phyloP scores from a whole-genome alignment of 2,797 vertebrate species.

The Harpagifer antarcticus region DNA sequence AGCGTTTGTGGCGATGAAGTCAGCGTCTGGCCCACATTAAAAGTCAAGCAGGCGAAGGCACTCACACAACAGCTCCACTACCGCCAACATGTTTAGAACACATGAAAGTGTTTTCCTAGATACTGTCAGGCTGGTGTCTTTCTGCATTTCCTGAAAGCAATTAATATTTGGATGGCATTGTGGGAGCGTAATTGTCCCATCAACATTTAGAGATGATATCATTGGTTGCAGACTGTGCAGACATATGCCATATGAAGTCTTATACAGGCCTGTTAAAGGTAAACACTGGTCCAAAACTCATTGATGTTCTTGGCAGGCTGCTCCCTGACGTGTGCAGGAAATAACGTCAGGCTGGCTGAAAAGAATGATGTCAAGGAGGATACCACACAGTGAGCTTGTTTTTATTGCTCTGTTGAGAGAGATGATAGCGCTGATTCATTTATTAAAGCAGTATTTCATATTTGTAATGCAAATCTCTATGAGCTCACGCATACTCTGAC shows the following conservation, averaged over 20 bases:
- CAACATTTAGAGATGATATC: conserved; percentile 60
- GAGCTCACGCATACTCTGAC: conserved; percentile 46
- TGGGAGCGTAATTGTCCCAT: conserved; percentile 27
- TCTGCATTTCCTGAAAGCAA: conserved; percentile 31
- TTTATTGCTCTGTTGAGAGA: conserved; percentile 56
- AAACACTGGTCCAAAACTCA: conserved; percentile 51
- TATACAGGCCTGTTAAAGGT: conserved; percentile 58
- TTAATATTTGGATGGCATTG: conserved; percentile 17
- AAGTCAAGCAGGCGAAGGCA: conserved; percentile 54
- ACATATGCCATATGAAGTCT: conserved; percentile 48
- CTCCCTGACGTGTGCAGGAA: conserved; percentile 64
- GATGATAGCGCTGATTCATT: conserved; percentile 36
- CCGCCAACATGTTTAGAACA: conserved; percentile 67
- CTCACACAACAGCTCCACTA: conserved; percentile 59
- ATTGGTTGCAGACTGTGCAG: conserved; percentile 53
- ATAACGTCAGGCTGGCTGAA: conserved; percentile 60
- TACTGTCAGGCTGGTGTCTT: conserved; percentile 32
- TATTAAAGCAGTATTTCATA: conserved; percentile 42
- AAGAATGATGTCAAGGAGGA: conserved; percentile 65
- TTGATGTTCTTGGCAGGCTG: conserved; percentile 69
- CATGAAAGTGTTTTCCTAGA: conserved; percentile 30
- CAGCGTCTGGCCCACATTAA: conserved; percentile 79
- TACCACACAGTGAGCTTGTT: conserved; percentile 60
- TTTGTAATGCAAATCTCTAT: conserved; percentile 40
- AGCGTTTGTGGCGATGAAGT: conserved; percentile 77